phyloP scores from a whole-genome alignment of 1,140 invertebrate genomes.

The Ostrea edulis region DNA sequence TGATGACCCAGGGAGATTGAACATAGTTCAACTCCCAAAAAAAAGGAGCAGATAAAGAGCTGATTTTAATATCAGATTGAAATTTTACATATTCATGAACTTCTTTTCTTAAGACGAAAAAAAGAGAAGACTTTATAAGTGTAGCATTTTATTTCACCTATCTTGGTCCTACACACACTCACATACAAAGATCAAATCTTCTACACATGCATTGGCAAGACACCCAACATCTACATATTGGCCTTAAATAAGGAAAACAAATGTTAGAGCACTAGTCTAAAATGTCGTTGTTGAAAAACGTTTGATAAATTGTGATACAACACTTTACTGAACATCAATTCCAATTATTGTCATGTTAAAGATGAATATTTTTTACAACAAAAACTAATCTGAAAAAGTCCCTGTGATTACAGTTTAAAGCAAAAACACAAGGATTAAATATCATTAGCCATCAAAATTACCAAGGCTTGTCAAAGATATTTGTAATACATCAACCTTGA shows the following conservation, averaged over 20 bases:
- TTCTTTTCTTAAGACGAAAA: too few relatives aligned
- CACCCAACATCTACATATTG: neutral
- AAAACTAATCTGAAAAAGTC: too few relatives aligned
- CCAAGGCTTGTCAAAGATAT: too few relatives aligned
- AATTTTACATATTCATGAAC: too few relatives aligned
- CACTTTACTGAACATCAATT: neutral
- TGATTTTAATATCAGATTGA: too few relatives aligned
- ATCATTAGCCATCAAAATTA: too few relatives aligned
- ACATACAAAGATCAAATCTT: conserved; percentile 14
- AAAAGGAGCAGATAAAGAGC: too few relatives aligned
- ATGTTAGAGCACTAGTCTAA: neutral
- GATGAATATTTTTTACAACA: neutral
- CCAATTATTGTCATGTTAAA: neutral
- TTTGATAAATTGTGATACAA: neutral
- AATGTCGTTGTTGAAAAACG: neutral
- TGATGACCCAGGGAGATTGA: too few relatives aligned
- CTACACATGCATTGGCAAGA: conserved; percentile 27
- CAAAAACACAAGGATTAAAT: neutral
- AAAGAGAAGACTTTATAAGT: neutral
- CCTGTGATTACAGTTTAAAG: neutral
- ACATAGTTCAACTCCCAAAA: too few relatives aligned
- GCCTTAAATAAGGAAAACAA: neutral
- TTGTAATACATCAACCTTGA: too few relatives aligned
- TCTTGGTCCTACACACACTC: conserved; percentile 33
- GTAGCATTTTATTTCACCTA: conserved; percentile 14